Conservation (phyloP, 2,888 invertebrate genomes). For the Monochamus alternatus region DNA sequence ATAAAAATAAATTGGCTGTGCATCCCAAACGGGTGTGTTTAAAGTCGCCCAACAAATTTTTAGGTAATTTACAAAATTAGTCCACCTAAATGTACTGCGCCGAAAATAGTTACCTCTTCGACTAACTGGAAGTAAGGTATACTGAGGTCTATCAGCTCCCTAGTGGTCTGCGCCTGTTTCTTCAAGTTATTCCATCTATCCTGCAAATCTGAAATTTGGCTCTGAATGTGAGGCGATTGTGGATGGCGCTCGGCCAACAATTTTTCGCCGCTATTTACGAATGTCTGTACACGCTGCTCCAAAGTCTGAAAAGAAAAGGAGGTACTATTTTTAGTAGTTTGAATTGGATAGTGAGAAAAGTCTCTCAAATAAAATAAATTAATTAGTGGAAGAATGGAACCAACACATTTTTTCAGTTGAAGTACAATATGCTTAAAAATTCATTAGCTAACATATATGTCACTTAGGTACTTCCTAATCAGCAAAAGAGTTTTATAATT, state of each 20-base stretch:
- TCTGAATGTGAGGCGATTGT: conserved; percentile 75
- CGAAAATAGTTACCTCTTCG: conserved; percentile 75
- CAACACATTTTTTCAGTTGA: background rate
- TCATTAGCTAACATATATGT: no score
- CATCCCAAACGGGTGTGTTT: background rate
- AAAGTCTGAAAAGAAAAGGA: conserved; percentile 73
- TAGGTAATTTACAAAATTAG: background rate
- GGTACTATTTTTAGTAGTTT: conserved; percentile 3
- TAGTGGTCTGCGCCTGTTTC: conserved; percentile 77
- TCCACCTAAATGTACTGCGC: background rate
- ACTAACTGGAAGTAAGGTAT: conserved; percentile 82
- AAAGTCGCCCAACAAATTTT: background rate
- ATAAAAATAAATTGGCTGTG: background rate
- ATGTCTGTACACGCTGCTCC: conserved; percentile 80
- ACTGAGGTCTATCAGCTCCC: conserved; percentile 79
- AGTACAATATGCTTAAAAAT: no score
- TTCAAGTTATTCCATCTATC: conserved; percentile 81
- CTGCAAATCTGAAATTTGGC: conserved; percentile 77
- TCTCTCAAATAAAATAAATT: no score
- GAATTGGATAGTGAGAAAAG: background rate
- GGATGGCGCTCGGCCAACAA: conserved; percentile 71
- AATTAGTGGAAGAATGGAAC: background rate
- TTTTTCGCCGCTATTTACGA: conserved; percentile 79
- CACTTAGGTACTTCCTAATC: no score
- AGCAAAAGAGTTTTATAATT: no score